Percentiles rank a stretch among this genome's conserved stretches.
phyloP scores from a whole-genome alignment of 1,140 invertebrate species.

The Aethina tumida region DNA sequence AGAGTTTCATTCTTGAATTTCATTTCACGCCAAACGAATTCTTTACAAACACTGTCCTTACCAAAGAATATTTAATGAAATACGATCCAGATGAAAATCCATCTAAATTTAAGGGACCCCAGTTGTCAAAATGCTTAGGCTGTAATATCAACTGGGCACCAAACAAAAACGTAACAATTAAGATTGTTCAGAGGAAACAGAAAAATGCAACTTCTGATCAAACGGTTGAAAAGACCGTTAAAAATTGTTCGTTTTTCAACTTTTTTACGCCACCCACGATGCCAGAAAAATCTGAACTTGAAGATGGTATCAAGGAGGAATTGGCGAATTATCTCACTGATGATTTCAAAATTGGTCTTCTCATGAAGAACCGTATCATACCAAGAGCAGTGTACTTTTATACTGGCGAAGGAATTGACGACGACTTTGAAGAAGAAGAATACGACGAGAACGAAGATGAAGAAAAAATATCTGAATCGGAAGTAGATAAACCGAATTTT shows the following conservation, averaged over 20 bases:
- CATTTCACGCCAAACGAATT: slow-evolving; percentile 92
- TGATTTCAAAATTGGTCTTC: slow-evolving; percentile 98
- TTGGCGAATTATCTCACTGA: slow-evolving; percentile 60
- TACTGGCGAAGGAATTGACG: slow-evolving; percentile 76
- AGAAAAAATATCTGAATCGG: too few species aligned
- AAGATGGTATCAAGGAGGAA: slow-evolving; percentile 66
- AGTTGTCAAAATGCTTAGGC: slow-evolving; percentile 90
- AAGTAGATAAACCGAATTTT: too few species aligned
- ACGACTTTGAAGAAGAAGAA: slow-evolving; percentile 64
- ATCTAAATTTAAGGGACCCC: slow-evolving; percentile 94
- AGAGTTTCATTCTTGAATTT: slow-evolving; percentile 88
- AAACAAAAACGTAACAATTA: slow-evolving; percentile 89
- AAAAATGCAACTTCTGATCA: slow-evolving; percentile 93
- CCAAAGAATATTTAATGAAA: slow-evolving; percentile 93
- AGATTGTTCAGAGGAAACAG: slow-evolving; percentile 96
- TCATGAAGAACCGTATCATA: slow-evolving; percentile 86
- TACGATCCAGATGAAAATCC: slow-evolving; percentile 82
- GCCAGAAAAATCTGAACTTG: slow-evolving; percentile 48
- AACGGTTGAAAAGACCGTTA: slow-evolving; percentile 89
- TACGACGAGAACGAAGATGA: slow-evolving; percentile 42
- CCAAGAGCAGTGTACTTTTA: slow-evolving; percentile 89
- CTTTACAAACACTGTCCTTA: slow-evolving; percentile 89
- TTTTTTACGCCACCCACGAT: slow-evolving; percentile 88
- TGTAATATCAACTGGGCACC: slow-evolving; percentile 36
- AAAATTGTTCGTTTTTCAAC: slow-evolving; percentile 96